Conservation (phyloP, 2,797 vertebrate genomes). For the Limnodromus scolopaceus region DNA sequence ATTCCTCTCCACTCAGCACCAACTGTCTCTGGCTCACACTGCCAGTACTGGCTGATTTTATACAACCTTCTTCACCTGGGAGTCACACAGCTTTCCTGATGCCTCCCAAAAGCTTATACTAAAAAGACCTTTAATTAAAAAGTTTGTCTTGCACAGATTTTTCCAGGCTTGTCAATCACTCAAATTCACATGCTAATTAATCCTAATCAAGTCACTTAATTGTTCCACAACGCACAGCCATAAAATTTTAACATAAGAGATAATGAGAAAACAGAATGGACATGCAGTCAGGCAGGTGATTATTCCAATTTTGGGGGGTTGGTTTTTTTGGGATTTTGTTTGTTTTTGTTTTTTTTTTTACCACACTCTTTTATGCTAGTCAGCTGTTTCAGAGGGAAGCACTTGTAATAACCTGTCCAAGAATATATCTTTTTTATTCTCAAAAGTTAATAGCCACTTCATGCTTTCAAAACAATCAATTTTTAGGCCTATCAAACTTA, state of each 20-base stretch:
- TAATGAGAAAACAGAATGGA: neutral
- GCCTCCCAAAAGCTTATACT: neutral
- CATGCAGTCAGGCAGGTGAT: neutral
- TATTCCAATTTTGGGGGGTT: neutral
- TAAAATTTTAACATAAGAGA: neutral
- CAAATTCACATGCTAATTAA: neutral
- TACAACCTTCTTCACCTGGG: neutral
- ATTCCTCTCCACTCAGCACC: neutral
- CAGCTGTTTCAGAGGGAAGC: neutral
- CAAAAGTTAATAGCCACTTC: neutral
- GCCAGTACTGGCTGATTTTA: neutral
- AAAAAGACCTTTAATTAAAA: neutral
- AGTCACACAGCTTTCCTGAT: neutral
- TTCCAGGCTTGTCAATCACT: neutral
- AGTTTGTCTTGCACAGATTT: neutral
- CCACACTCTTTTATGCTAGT: neutral
- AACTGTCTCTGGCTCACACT: neutral
- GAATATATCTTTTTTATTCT: neutral
- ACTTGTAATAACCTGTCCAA: neutral
- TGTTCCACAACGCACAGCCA: neutral
- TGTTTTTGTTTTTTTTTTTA: neutral
- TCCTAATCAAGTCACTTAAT: neutral
- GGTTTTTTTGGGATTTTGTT: too few species aligned
- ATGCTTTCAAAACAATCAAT: neutral
- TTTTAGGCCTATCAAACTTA: neutral